Evolutionary conservation across 1,140 invertebrate species (phyloP).

Genomic region (Drosophila murphyi): DNA sequence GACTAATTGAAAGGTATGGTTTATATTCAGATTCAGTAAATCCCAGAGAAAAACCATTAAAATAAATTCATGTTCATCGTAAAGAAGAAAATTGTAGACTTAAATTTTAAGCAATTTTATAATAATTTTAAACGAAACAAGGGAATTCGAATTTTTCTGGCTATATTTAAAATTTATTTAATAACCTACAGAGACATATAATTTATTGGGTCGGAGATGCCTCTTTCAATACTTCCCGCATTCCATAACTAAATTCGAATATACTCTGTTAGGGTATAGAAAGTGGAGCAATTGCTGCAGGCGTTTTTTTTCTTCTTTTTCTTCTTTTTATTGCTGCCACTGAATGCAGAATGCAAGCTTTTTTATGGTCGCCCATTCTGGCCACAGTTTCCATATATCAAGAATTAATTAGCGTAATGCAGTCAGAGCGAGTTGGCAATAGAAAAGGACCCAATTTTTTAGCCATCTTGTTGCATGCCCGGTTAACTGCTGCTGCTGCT

Average conservation of each 20-base stretch:
- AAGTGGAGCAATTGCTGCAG: slow-evolving; percentile 50
- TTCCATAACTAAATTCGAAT: no score
- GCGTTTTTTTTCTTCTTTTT: slow-evolving; percentile 16
- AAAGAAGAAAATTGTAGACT: no score
- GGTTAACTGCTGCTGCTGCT: slow-evolving; percentile 6
- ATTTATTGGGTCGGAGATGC: no score
- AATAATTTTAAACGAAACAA: no score
- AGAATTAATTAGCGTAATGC: slow-evolving; percentile 83
- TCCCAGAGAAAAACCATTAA: background rate
- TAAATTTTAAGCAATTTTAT: no score
- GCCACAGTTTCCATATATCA: slow-evolving; percentile 79
- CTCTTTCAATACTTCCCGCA: no score
- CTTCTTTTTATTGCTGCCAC: slow-evolving; percentile 49
- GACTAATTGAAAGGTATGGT: no score
- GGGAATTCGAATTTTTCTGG: no score
- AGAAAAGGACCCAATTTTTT: slow-evolving; percentile 22
- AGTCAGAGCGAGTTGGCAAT: slow-evolving; percentile 48
- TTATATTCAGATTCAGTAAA: no score
- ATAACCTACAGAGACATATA: no score
- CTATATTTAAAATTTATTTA: no score
- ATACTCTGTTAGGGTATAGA: slow-evolving; percentile 16
- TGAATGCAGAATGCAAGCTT: slow-evolving; percentile 32
- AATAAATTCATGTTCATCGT: background rate
- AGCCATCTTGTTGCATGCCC: slow-evolving; percentile 26
- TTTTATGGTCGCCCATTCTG: slow-evolving; percentile 70